Evolutionary conservation across 2,113 vertebrate genomes (phyloP).

Genomic region (Scophthalmus maximus): DNA sequence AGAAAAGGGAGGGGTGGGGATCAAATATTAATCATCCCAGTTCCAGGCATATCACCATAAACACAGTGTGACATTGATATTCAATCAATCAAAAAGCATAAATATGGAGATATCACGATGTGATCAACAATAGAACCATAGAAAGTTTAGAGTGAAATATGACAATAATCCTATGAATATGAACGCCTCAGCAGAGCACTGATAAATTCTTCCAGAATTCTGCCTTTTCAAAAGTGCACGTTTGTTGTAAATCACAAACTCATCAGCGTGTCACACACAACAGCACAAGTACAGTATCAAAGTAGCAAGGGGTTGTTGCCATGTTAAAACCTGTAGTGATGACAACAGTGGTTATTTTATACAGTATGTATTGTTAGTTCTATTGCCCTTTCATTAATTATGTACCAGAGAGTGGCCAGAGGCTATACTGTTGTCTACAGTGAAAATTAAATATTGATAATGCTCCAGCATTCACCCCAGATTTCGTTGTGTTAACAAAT

Average conservation of each 20-base stretch:
- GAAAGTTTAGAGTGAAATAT: constrained; percentile 48
- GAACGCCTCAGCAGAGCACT: background rate
- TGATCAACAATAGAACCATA: constrained; percentile 50
- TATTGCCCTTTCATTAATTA: constrained; percentile 74
- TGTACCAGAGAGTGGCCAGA: constrained; percentile 73
- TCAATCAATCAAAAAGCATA: constrained; percentile 63
- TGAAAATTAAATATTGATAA: constrained; percentile 83
- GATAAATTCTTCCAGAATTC: constrained; percentile 4
- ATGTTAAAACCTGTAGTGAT: constrained; percentile 30
- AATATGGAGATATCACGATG: constrained; percentile 51
- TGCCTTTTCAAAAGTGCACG: background rate
- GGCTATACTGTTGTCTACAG: constrained; percentile 75
- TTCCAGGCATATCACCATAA: constrained; percentile 62
- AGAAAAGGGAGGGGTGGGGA: constrained; percentile 33
- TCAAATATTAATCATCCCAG: constrained; percentile 75
- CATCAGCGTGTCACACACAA: constrained; percentile 11
- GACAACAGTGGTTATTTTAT: constrained; percentile 35
- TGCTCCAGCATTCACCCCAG: constrained; percentile 72
- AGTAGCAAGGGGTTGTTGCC: constrained; percentile 5
- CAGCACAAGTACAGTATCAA: background rate
- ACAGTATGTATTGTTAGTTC: constrained; percentile 55
- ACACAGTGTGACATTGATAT: constrained; percentile 63
- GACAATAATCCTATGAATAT: constrained; percentile 40
- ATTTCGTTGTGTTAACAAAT: constrained; percentile 84
- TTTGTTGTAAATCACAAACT: background rate